phyloP scores from a whole-genome alignment of 2,888 invertebrate genomes.

The Troides helena region DNA sequence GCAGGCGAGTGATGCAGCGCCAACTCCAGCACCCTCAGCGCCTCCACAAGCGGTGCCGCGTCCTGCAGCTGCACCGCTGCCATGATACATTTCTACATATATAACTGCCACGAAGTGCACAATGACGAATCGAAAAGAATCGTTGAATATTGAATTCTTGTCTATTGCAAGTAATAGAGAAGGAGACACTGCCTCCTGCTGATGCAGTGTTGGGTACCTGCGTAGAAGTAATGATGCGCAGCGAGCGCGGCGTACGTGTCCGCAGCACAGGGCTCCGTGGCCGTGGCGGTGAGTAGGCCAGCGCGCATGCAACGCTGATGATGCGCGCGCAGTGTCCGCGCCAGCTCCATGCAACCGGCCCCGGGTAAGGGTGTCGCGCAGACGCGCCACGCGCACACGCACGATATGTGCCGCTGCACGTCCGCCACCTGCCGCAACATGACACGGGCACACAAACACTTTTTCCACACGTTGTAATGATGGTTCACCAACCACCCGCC shows the following conservation, averaged over 20 bases:
- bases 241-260: conserved; percentile 91
- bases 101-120: not conserved
- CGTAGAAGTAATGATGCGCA: conserved; percentile 83
- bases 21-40: conserved; percentile 85
- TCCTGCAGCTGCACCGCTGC: conserved; percentile 75
- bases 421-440: conserved; percentile 79
- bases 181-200: too few species aligned
- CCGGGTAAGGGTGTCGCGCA: conserved; percentile 81
- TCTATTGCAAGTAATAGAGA: not conserved
- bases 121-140: too few species aligned
- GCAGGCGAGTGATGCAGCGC: conserved; percentile 88
- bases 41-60: conserved; percentile 81
- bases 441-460: not conserved
- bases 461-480: too few species aligned
- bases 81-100: conserved; percentile 18
- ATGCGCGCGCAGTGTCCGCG: conserved; percentile 81
- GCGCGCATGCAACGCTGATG: conserved; percentile 81
- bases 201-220: conserved; percentile 46
- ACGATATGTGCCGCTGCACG: conserved; percentile 91
- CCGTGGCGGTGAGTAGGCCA: conserved; percentile 72
- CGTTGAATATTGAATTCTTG: too few species aligned
- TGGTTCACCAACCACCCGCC: too few species aligned
- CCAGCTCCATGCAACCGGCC: conserved; percentile 66
- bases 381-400: conserved; percentile 86
- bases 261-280: conserved; percentile 86